phyloP scores from a whole-genome alignment of 2,888 invertebrate species.

The Caenorhabditis virilis region DNA sequence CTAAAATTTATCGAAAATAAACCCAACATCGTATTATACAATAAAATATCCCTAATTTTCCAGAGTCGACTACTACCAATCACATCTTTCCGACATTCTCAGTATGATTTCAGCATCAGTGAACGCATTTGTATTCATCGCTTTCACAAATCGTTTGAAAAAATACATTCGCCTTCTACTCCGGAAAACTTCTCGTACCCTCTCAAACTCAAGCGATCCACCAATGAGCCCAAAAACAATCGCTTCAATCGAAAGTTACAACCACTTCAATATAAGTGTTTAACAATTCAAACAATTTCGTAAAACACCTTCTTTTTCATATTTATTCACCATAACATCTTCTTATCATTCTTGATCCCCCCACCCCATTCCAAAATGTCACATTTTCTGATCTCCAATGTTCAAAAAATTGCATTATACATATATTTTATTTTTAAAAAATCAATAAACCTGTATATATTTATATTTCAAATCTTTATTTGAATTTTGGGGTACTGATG shows the following conservation, averaged over 20 bases:
- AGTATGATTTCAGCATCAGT: conserved; percentile 66
- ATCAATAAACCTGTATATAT: background rate
- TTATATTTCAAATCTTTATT: background rate
- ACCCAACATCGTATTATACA: too few species aligned
- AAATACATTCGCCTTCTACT: conserved; percentile 63
- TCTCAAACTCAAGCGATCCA: conserved; percentile 65
- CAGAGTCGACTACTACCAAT: conserved; percentile 65
- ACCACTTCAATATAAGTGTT: conserved; percentile 35
- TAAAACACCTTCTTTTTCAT: too few species aligned
- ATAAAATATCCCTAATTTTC: too few species aligned
- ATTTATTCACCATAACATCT: too few species aligned
- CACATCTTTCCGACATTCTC: conserved; percentile 61
- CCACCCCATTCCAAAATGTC: too few species aligned
- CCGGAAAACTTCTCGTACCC: conserved; percentile 64
- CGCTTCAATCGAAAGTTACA: conserved; percentile 51
- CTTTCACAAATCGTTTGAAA: conserved; percentile 63
- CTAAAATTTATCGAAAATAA: too few species aligned
- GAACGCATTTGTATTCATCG: conserved; percentile 68
- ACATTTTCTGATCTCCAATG: background rate
- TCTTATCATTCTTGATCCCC: too few species aligned
- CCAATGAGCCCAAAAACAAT: conserved; percentile 62
- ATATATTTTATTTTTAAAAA: background rate
- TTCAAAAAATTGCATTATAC: background rate
- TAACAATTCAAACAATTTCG: too few species aligned
- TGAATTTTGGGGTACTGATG: background rate